Evolutionary conservation across 2,797 vertebrate genomes (phyloP).

Genomic region (Allobates femoralis): DNA sequence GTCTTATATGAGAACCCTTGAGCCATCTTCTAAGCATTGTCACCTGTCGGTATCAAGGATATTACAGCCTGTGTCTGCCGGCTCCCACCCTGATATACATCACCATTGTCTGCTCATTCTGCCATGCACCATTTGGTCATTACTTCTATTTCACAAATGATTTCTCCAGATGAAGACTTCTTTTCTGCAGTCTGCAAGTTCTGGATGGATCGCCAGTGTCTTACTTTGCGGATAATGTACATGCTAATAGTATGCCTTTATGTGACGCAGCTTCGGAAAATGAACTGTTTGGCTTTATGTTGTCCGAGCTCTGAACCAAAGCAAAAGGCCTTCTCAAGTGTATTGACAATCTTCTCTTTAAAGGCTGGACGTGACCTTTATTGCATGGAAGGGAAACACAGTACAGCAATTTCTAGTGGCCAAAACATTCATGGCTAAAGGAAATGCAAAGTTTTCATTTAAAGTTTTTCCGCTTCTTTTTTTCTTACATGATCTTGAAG

Average conservation of each 20-base stretch:
- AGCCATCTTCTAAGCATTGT: neutral
- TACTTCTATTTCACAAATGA: neutral
- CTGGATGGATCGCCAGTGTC: neutral
- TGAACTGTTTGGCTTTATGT: neutral
- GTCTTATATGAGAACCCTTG: neutral
- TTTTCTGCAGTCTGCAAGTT: neutral
- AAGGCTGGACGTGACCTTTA: neutral
- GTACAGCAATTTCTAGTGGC: neutral
- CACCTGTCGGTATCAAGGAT: neutral
- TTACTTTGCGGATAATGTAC: neutral
- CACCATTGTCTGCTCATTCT: constrained; percentile 1
- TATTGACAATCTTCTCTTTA: neutral
- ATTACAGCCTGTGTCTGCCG: neutral
- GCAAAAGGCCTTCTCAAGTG: neutral
- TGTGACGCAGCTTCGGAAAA: neutral
- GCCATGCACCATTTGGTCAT: neutral
- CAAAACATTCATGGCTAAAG: neutral
- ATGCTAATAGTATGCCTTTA: constrained; percentile 14
- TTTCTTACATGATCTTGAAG: neutral
- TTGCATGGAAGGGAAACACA: neutral
- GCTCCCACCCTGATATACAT: neutral
- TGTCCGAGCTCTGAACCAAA: constrained; percentile 12
- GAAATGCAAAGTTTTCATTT: neutral
- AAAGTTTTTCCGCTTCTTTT: neutral
- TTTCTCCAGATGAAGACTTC: neutral